Evolutionary conservation across 2,888 invertebrate genomes (phyloP).

Genomic region (Rhyacophila evoluta): DNA sequence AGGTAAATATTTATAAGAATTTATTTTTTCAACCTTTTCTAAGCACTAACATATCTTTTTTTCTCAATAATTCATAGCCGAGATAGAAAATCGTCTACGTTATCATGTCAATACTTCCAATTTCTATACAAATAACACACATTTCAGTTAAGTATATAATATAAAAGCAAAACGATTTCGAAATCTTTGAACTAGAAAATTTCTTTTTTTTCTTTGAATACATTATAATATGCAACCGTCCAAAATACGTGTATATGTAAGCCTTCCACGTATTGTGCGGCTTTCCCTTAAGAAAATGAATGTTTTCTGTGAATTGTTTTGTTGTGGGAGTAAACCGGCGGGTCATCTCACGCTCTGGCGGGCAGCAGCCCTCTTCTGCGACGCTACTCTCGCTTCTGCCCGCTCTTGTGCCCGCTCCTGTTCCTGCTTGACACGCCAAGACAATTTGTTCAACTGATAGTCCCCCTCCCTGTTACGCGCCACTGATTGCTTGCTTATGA

Average conservation of each 20-base stretch:
- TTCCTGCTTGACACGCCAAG: neutral
- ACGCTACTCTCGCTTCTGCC: neutral
- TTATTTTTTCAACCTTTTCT: no score
- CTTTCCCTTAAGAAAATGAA: slow-evolving; percentile 19
- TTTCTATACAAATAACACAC: no score
- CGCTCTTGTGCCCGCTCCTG: neutral
- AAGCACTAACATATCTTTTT: no score
- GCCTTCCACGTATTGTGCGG: slow-evolving; percentile 2
- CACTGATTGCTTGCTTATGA: slow-evolving; percentile 33
- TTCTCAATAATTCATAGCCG: no score
- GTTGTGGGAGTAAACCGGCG: slow-evolving; percentile 20
- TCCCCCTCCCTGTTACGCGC: neutral
- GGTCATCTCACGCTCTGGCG: slow-evolving; percentile 25
- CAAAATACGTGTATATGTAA: slow-evolving; percentile 22
- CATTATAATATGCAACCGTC: slow-evolving; percentile 5
- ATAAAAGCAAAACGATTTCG: neutral
- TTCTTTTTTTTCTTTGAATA: neutral
- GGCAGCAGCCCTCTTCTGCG: neutral
- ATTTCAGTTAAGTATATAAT: no score
- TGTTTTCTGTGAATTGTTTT: slow-evolving; percentile 24
- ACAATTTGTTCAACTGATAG: slow-evolving; percentile 25
- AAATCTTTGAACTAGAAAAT: neutral
- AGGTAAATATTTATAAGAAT: no score
- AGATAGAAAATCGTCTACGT: no score
- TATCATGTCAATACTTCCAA: no score